Base-by-base conservation (phyloP, 2,888 invertebrate genomes). In the Ptychoptera albimana region DNA sequence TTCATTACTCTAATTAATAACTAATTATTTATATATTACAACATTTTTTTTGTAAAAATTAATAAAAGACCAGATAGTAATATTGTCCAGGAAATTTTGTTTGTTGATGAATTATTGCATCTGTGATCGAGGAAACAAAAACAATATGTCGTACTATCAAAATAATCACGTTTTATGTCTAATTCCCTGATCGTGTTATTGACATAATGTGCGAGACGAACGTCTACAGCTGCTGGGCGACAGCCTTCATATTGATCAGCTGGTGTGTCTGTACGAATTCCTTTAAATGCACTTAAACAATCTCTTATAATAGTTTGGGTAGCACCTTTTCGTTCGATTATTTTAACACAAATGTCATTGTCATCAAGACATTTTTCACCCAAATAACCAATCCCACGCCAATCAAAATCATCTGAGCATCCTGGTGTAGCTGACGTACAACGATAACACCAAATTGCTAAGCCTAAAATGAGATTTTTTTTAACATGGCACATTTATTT, bases 221-320 rank as follows among this genome's bases (percentile, higher is more conserved):
- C 71, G 63, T 91, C 87, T 53, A 73, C 73, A 1, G 86, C 81
- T 16, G 87, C 83, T 8, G 78, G 72, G 45, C 89, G 72, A 55
- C 91, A 92, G 0, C 92, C 92, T 66, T 92, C 91, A 59, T 91
- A 92, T 47, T 80, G 82, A 60, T 92, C 91, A 0, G 89, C 86
- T 7, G 91, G 91, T 53, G 92, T 83, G 55, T 92, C 92, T 4
- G 80, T 84, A 44, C 91, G 71, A 52, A 84, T 75, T 34, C 74
- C 78, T 57, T 74, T 73, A 46, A 91, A 67, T 35, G 80, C 75
- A 57, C 89, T 91, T 37, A 91, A 63, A 59, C 92, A 92, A 52
- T 87, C 84, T 53, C 92, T 71, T 1, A 85, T 91, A 39, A 91
- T 82, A 0, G 83, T 71, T 55, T 76, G 74, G 57, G 82, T 76